A percentile compares a stretch with the other conserved stretches of the same genome.
Evolutionary conservation across 2,113 vertebrate genomes (phyloP).

Genomic region (Cebidichthys violaceus): DNA sequence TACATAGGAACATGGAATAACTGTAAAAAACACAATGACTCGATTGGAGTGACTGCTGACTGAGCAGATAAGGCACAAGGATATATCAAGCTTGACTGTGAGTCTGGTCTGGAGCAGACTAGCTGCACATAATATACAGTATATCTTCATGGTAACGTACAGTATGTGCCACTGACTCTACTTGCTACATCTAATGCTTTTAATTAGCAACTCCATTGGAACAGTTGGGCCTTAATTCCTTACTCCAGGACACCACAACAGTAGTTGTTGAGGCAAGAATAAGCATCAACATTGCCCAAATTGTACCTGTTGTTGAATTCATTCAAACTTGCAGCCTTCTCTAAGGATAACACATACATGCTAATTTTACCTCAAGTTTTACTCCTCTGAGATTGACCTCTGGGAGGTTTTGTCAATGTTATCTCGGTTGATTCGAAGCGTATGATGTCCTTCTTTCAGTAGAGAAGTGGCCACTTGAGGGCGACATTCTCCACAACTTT

Average conservation of each 20-base stretch:
- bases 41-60: too few relatives aligned
- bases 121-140: too few relatives aligned
- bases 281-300: not conserved
- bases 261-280: not conserved
- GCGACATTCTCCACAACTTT: slow-evolving; percentile 64
- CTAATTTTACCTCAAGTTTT: not conserved
- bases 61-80: too few relatives aligned
- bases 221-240: not conserved
- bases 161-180: too few relatives aligned
- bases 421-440: not conserved
- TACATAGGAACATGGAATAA: too few relatives aligned
- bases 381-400: not conserved
- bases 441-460: not conserved
- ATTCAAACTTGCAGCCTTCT: not conserved
- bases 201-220: not conserved
- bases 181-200: not conserved
- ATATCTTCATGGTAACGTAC: too few relatives aligned
- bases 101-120: too few relatives aligned
- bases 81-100: too few relatives aligned
- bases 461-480: slow-evolving; percentile 58
- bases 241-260: not conserved
- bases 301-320: not conserved
- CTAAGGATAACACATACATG: not conserved
- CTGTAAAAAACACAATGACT: too few relatives aligned
- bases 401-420: not conserved